A percentile compares a stretch with the other conserved stretches of the same genome.
Evolutionary conservation across 2,797 vertebrate species (phyloP).

Genomic region (Anniella stebbinsi): DNA sequence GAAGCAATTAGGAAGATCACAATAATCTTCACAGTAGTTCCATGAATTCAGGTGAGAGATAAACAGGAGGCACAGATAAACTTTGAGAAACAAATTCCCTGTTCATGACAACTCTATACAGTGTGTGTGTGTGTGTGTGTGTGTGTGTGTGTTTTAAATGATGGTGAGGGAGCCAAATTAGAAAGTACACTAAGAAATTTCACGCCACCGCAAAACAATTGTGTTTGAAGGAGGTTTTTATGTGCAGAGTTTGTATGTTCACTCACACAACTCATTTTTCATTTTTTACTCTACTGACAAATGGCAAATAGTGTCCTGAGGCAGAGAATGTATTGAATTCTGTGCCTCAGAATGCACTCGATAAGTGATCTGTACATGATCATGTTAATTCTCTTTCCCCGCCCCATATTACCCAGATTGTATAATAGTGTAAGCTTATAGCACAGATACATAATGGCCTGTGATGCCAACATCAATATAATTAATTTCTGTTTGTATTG

Average conservation of each 20-base stretch:
- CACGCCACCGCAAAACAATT: background rate
- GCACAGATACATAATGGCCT: conserved; percentile 55
- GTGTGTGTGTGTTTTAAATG: background rate
- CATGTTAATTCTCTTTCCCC: conserved; percentile 61
- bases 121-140: background rate
- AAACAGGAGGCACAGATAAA: background rate
- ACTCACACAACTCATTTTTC: conserved; percentile 10
- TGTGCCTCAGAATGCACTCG: conserved; percentile 42
- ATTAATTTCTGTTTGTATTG: conserved; percentile 51
- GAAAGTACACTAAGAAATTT: background rate
- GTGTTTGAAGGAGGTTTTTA: background rate
- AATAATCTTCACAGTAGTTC: background rate
- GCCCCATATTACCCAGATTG: conserved; percentile 15
- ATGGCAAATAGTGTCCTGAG: conserved; percentile 39
- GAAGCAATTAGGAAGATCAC: background rate
- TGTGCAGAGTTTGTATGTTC: background rate
- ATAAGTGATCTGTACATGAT: conserved; percentile 51
- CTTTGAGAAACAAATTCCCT: background rate
- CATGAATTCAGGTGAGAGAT: background rate
- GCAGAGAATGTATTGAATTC: conserved; percentile 55
- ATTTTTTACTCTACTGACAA: conserved; percentile 9
- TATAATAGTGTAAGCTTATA: conserved; percentile 63
- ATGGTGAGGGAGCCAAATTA: background rate
- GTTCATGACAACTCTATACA: background rate
- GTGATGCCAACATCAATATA: conserved; percentile 57